phyloP scores from a whole-genome alignment of 1,140 invertebrate species.

The Hypothenemus hampei region DNA sequence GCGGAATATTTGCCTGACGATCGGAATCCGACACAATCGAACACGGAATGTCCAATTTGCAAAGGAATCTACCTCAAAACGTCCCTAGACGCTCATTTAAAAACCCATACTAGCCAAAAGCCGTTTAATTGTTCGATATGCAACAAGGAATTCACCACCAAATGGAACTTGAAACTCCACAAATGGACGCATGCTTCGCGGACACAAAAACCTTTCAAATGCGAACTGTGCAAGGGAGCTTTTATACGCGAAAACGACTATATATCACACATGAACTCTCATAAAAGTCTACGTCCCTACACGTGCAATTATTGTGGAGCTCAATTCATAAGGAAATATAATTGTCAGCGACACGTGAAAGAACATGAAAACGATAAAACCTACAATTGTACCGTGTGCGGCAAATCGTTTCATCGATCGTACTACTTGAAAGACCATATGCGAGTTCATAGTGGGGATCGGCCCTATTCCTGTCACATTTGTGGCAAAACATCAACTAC shows the following conservation, averaged over 20 bases:
- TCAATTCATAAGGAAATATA: slow-evolving; percentile 89
- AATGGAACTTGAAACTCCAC: slow-evolving; percentile 84
- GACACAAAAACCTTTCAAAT: slow-evolving; percentile 80
- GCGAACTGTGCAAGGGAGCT: slow-evolving; percentile 73
- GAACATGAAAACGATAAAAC: slow-evolving; percentile 87
- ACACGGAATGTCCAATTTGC: slow-evolving; percentile 69
- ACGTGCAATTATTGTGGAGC: slow-evolving; percentile 91
- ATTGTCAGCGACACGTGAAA: slow-evolving; percentile 82
- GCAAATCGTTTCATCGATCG: slow-evolving; percentile 78
- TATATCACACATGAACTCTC: slow-evolving; percentile 77
- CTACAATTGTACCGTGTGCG: slow-evolving; percentile 82
- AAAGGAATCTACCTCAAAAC: slow-evolving; percentile 72
- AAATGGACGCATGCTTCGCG: slow-evolving; percentile 83
- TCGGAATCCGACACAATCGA: slow-evolving; percentile 24
- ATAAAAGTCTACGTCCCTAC: slow-evolving; percentile 74
- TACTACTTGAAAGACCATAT: slow-evolving; percentile 85
- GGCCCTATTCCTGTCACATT: slow-evolving; percentile 78
- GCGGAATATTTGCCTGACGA: slow-evolving; percentile 63
- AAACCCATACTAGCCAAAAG: slow-evolving; percentile 67
- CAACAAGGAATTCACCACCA: slow-evolving; percentile 78
- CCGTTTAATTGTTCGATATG: slow-evolving; percentile 77
- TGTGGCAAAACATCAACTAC: slow-evolving; percentile 82
- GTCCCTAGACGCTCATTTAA: slow-evolving; percentile 75
- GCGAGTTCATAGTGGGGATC: slow-evolving; percentile 75
- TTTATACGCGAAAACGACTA: slow-evolving; percentile 76